Evolutionary conservation across 2,797 vertebrate species (phyloP), one percentile per base, ranked within the genome.

Genomic region (Bucorvus abyssinicus): DNA sequence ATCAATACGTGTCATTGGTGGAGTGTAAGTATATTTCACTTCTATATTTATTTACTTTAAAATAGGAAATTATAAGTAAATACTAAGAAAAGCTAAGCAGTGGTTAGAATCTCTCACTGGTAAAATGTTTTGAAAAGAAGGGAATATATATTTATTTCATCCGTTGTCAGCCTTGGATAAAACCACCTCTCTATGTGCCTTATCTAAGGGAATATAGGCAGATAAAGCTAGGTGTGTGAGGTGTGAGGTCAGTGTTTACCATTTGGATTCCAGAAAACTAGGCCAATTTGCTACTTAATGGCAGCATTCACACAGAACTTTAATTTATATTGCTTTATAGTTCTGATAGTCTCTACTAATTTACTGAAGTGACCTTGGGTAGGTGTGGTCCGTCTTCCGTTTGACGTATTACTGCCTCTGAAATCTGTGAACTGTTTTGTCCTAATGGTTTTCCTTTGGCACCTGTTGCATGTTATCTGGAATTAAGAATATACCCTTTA

Each of bases 1-100:
- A 85, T 99, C 98, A 42, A 90, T 99, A 9, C 97, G 97, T 92
- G 98, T 99, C 45, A 83, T 98, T 53, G 98, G 98, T 83, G 98
- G 98, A 97, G 96, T 98, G 98, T 99, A 96, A 98, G 98, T 98
- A 19, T 90, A 42, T 75, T 84, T 93, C 27, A 5, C 20, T 61
- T 96, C 4, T 27, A 8, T 76, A 18, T 63, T 45, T 88, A 50
- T 59, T 38, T 24, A 21, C 59, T 81, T 68, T 27, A 78, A 65
- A 64, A 26, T 10, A 57, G 6, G 17, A 47, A 65, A 75, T 27
- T 1, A 1, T 36, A 86, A 56, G 7, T n/a, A 47, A 81, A 55
- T 86, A 14, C 38, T 71, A 40, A 53, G 6, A 85, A 91, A 5
- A 64, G 12, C 34, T 36, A 57, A 57, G 20, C 8, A 27, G 4